Conservation (phyloP, 2,888 invertebrate genomes). For the Ochropleura leucogaster region DNA sequence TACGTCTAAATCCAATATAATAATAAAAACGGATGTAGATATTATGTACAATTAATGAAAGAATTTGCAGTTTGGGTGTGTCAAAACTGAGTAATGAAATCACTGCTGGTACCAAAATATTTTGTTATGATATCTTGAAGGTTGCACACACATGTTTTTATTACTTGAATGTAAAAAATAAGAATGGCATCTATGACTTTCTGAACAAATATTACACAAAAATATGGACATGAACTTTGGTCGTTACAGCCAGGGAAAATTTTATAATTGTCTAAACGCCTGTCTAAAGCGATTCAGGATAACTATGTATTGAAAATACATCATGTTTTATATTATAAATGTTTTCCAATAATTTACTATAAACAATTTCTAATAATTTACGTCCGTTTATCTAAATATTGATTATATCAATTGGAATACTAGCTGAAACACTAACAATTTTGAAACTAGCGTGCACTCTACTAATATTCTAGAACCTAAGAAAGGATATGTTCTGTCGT, state of each 20-base stretch:
- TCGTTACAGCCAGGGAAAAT: slow-evolving; percentile 64
- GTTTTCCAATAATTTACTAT: slow-evolving; percentile 70
- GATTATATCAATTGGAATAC: slow-evolving; percentile 81
- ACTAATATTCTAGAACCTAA: slow-evolving; percentile 83
- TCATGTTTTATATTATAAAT: slow-evolving; percentile 66
- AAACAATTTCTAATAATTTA: slow-evolving; percentile 71
- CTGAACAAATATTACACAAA: slow-evolving; percentile 25
- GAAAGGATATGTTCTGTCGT: slow-evolving; percentile 74
- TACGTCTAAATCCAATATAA: slow-evolving; percentile 56
- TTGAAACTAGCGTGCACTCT: slow-evolving; percentile 90
- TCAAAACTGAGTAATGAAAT: slow-evolving; percentile 39
- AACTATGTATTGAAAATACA: slow-evolving; percentile 69
- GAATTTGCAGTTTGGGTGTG: slow-evolving; percentile 29
- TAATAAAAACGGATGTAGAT: slow-evolving; percentile 53
- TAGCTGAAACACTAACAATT: slow-evolving; percentile 87
- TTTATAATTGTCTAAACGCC: slow-evolving; percentile 58
- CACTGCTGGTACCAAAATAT: slow-evolving; percentile 11
- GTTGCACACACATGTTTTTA: slow-evolving; percentile 28
- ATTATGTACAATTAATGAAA: slow-evolving; percentile 60
- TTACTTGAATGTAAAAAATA: slow-evolving; percentile 38
- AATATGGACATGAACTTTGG: slow-evolving; percentile 54
- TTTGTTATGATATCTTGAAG: slow-evolving; percentile 21
- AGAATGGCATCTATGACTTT: slow-evolving; percentile 48
- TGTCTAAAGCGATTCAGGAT: slow-evolving; percentile 68
- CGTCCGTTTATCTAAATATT: slow-evolving; percentile 75